These are phyloP conservation scores for Ceriagrion tenellum DNA, from an alignment of 2,888 invertebrate species.

Conservation along the genomic window DNA sequence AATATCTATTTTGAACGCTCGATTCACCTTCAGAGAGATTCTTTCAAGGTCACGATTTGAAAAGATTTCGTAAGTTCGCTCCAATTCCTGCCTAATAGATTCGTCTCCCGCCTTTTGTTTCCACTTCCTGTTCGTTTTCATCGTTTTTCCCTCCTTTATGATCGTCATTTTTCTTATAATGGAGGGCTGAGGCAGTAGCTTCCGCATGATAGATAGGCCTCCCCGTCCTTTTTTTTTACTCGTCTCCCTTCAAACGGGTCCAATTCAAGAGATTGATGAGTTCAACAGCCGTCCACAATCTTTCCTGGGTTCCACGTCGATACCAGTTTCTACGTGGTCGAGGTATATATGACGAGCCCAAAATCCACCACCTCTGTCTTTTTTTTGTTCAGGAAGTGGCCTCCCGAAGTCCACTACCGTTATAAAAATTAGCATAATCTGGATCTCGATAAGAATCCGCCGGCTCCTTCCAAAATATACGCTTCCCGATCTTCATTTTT, in stretches of 20 bases:
- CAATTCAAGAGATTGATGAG: constrained; percentile 20
- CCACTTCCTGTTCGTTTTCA: constrained; percentile 19
- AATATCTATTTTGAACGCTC: neutral
- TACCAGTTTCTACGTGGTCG: constrained; percentile 39
- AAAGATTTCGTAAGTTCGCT: neutral
- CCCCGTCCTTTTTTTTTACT: neutral
- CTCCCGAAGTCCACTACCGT: constrained; percentile 18
- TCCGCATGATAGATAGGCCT: neutral
- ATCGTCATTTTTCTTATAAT: neutral
- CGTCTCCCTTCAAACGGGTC: neutral
- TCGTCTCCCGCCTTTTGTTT: neutral
- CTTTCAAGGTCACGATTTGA: neutral
- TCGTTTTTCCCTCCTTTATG: neutral
- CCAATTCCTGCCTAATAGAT: constrained; percentile 7
- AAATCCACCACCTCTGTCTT: neutral
- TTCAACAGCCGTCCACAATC: constrained; percentile 19
- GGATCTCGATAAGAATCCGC: constrained; percentile 50
- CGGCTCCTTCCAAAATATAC: constrained; percentile 13
- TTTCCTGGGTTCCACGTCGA: neutral
- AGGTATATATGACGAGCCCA: neutral
- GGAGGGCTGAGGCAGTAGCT: neutral
- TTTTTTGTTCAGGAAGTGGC: constrained; percentile 60
- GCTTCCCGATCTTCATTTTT: neutral
- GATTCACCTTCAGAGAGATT: neutral
- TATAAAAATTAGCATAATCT: constrained; percentile 62